Base-by-base conservation (phyloP, 1,140 invertebrate species). In the Heliconius hewitsoni region DNA sequence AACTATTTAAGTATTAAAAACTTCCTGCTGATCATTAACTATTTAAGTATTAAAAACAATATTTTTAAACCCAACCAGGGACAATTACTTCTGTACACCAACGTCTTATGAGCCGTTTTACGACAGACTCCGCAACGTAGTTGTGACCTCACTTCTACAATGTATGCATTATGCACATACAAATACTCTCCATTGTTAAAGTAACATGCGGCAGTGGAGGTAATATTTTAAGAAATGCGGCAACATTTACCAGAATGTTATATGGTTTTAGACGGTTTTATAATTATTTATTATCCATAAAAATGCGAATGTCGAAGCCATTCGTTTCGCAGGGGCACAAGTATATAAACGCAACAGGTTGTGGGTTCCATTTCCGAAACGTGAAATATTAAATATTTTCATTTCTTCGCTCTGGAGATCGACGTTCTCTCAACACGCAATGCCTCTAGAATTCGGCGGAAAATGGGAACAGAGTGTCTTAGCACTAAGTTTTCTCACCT, bases 41-140 rank as follows among this genome's bases (percentile, higher is more conserved):
- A 46, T 46, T 46, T 13, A 46, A 46, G 11, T 46, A 46, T 46
- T 8, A 42, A 42, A 9, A 42, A 42, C 9, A 42, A 42, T 2
- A 42, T 42, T 13, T 42, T 42, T 13, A 46, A 3, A 46, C 3
- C 11, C 23, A 23, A 60, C 73, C 76, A 42, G 37, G 80, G 77
- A 71, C 19, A 23, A 66, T 77, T 39, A 18, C 81, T 77, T 81
- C 66, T 86, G 85, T 84, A 46, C 42, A 79, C 83, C 81, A 86
- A 87, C 85, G 82, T 89, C 86, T 87, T 83, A 83, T 91, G 88
- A 86, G 81, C 84, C 82, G 86, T 86, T 87, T 87, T 82, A 83
- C 77, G 81, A 82, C 82, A 74, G 75, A 79, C 77, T 72, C 82
- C 57, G 46, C 76, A 37, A 76, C 81, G 81, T 79, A 82, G 82